These are phyloP conservation scores for Copidosoma floridanum DNA, from an alignment of 1,140 invertebrate genomes.

Conservation along the genomic window DNA sequence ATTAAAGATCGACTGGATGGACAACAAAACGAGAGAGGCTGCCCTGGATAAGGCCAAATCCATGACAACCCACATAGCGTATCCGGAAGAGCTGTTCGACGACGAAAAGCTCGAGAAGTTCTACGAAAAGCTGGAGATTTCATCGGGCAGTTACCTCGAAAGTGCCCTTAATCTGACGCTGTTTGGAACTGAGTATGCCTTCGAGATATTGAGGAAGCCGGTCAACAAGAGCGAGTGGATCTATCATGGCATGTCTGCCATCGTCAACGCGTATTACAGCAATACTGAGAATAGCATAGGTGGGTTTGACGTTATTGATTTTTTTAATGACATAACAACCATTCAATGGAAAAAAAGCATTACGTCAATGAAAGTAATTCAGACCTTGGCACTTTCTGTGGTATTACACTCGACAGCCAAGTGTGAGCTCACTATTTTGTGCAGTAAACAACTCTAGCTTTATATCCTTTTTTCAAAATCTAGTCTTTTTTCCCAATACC, in stretches of 20 bases:
- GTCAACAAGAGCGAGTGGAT: conserved; percentile 85
- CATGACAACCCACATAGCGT: conserved; percentile 79
- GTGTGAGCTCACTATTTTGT: no score
- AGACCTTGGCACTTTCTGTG: no score
- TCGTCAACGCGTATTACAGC: conserved; percentile 83
- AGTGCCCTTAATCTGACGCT: conserved; percentile 73
- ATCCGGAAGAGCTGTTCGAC: conserved; percentile 78
- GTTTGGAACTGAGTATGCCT: conserved; percentile 75
- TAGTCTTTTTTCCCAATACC: no score
- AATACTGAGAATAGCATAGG: no score
- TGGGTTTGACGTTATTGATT: no score
- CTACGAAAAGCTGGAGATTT: conserved; percentile 72
- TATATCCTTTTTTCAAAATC: no score
- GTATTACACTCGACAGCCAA: no score
- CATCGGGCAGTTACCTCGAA: conserved; percentile 67
- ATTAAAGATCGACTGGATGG: conserved; percentile 82
- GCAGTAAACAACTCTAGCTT: no score
- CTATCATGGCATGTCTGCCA: conserved; percentile 71
- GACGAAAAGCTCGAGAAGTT: conserved; percentile 73
- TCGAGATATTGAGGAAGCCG: conserved; percentile 71
- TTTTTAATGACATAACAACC: no score
- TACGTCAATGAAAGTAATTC: no score
- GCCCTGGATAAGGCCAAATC: conserved; percentile 72
- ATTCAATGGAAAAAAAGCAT: no score
- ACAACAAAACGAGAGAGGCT: conserved; percentile 69